A percentile compares a stretch with the other conserved stretches of the same genome.
phyloP scores from a whole-genome alignment of 2,888 invertebrate species.

The Stenodera caucasica region DNA sequence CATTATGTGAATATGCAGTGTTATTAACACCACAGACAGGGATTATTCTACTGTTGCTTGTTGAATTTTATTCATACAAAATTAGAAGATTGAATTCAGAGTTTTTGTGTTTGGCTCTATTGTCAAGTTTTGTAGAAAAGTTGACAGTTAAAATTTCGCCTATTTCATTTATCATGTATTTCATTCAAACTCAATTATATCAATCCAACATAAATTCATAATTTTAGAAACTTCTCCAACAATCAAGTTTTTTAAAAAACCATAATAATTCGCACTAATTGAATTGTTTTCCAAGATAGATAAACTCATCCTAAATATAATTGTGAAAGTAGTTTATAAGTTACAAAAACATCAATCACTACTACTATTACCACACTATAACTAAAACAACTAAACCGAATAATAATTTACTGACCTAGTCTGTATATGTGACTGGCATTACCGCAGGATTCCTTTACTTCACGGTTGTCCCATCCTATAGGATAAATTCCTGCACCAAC shows the following conservation, averaged over 20 bases:
- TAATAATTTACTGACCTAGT: conserved; percentile 57
- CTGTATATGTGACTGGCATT: conserved; percentile 61
- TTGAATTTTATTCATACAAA: background rate
- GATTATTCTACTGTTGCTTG: background rate
- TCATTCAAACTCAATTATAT: too few relatives aligned
- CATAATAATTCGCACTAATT: too few relatives aligned
- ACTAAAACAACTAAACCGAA: conserved; percentile 8
- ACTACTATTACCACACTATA: background rate
- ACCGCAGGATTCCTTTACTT: conserved; percentile 66
- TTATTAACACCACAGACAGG: background rate
- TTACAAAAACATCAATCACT: background rate
- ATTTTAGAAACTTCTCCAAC: too few relatives aligned
- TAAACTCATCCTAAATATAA: background rate
- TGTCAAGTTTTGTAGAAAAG: background rate
- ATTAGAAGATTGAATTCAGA: background rate
- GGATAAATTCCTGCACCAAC: conserved; percentile 64
- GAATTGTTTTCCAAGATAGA: too few relatives aligned
- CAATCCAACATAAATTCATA: too few relatives aligned
- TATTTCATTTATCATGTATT: too few relatives aligned
- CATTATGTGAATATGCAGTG: background rate
- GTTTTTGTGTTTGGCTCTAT: background rate
- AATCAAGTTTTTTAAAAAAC: too few relatives aligned
- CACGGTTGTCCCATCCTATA: conserved; percentile 66
- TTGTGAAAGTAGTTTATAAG: conserved; percentile 4
- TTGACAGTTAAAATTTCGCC: too few relatives aligned